These are phyloP conservation scores for Chironomus tentans DNA, from an alignment of 2,888 invertebrate genomes.

Conservation along the genomic window DNA sequence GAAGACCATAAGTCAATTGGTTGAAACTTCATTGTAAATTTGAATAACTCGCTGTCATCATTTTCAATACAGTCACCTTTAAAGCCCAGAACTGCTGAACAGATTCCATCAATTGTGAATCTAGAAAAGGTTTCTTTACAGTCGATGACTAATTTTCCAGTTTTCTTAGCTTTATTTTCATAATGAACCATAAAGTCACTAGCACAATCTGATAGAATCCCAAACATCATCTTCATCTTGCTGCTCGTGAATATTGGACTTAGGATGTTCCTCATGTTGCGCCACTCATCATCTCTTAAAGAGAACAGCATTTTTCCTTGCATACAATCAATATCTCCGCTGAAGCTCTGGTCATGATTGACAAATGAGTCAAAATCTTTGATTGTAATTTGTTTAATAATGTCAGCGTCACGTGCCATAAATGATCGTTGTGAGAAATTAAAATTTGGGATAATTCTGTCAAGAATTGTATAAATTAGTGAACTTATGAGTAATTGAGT, in stretches of 20 bases:
- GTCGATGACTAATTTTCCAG: not conserved
- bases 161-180: not conserved
- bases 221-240: conserved; percentile 1
- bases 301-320: not conserved
- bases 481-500: no score
- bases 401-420: not conserved
- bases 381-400: conserved; percentile 14
- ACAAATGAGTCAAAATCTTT: conserved; percentile 14
- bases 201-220: not conserved
- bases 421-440: not conserved
- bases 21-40: conserved; percentile 30
- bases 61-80: conserved; percentile 2
- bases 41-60: not conserved
- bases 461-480: no score
- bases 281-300: conserved; percentile 36
- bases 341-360: not conserved
- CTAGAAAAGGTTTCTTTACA: not conserved
- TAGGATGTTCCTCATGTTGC: conserved; percentile 39
- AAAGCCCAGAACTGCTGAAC: not conserved
- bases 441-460: no score
- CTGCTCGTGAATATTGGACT: not conserved
- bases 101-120: not conserved
- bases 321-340: not conserved
- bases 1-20: not conserved
- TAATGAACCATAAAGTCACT: not conserved